Evolutionary conservation across 37 sponge, comb jelly and placozoan species (phyloP).

Genomic region (Geodia barretti): DNA sequence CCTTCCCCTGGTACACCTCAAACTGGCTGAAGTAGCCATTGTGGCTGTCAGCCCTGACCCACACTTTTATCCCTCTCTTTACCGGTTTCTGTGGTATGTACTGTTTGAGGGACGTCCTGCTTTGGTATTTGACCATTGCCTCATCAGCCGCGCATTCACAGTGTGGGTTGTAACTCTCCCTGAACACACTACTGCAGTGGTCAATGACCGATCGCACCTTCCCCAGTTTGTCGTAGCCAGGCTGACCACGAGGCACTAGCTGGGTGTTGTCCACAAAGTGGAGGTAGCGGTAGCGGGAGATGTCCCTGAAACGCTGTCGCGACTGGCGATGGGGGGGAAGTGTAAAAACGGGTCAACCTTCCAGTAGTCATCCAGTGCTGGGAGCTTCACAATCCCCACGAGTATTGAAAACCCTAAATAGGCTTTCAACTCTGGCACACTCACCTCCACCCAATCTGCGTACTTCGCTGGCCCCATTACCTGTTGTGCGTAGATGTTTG

Average conservation of each 20-base stretch:
- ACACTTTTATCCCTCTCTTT: constrained; percentile 35
- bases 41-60: constrained; percentile 10
- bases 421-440: background rate
- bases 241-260: background rate
- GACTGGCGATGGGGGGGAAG: background rate
- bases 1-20: constrained; percentile 29
- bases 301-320: no score
- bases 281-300: no score
- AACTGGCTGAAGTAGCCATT: constrained; percentile 22
- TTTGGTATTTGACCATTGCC: constrained; percentile 24
- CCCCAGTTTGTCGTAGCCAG: constrained; percentile 23
- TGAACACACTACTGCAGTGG: background rate
- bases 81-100: constrained; percentile 27
- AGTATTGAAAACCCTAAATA: constrained; percentile 2
- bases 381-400: constrained; percentile 21
- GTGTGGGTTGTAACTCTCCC: background rate
- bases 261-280: constrained; percentile 19
- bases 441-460: no score
- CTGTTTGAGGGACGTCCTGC: constrained; percentile 28
- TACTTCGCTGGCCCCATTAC: no score
- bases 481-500: no score
- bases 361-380: constrained; percentile 21
- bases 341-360: background rate
- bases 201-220: constrained; percentile 13
- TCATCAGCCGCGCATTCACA: constrained; percentile 17